A percentile compares a stretch with the other conserved stretches of the same genome.
Evolutionary conservation across 2,888 invertebrate species (phyloP).

Genomic region (Caenorhabditis drosophilae): DNA sequence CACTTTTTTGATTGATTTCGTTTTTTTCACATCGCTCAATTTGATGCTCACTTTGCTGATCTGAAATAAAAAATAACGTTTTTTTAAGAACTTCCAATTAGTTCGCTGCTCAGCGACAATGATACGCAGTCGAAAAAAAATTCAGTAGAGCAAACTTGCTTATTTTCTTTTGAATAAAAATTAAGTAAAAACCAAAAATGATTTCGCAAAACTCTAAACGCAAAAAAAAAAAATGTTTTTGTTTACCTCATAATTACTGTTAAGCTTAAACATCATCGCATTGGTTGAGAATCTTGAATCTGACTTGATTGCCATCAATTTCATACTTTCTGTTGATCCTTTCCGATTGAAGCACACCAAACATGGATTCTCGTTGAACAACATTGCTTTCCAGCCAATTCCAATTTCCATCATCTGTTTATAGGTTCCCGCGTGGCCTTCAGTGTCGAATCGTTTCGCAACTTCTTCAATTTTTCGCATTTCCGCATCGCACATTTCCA

Average conservation of each 20-base stretch:
- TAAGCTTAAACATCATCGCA: constrained; percentile 93
- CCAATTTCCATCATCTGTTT: constrained; percentile 36
- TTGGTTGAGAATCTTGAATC: constrained; percentile 98
- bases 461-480: constrained; percentile 23
- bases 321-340: constrained; percentile 38
- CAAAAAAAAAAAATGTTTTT: no score
- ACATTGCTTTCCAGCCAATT: constrained; percentile 43
- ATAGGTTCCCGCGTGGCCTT: constrained; percentile 33
- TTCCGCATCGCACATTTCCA: constrained; percentile 31
- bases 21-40: constrained; percentile 91
- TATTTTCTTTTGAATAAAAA: not conserved
- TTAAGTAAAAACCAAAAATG: no score
- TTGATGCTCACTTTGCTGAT: constrained; percentile 81
- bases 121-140: no score
- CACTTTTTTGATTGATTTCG: constrained; percentile 83
- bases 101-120: no score
- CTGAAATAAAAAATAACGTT: not conserved
- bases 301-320: constrained; percentile 68
- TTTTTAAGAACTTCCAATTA: no score
- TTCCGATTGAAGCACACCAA: constrained; percentile 78
- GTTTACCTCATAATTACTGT: constrained; percentile 89
- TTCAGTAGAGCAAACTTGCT: no score
- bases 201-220: no score
- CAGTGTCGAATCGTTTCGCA: constrained; percentile 11
- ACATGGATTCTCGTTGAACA: constrained; percentile 88